These are phyloP conservation scores for Platerodrilus igneus DNA, from an alignment of 2,888 invertebrate genomes.

Conservation along the genomic window DNA sequence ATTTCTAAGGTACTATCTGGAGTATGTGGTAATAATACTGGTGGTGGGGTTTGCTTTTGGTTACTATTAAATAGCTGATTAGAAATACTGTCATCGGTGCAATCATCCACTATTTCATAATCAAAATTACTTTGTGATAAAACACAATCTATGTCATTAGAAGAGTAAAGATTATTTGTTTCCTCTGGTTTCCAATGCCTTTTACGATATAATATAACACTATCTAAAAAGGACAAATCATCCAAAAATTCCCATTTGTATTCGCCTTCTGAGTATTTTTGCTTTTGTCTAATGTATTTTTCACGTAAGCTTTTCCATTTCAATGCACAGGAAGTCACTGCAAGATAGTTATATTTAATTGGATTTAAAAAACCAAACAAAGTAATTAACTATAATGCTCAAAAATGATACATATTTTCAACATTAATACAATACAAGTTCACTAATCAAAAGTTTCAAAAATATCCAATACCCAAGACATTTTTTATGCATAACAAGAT, in stretches of 20 bases:
- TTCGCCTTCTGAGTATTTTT: constrained; percentile 34
- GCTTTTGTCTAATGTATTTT: constrained; percentile 38
- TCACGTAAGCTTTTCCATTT: constrained; percentile 39
- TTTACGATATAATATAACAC: constrained; percentile 36
- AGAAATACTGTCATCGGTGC: constrained; percentile 15
- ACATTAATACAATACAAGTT: no score
- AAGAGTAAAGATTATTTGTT: constrained; percentile 18
- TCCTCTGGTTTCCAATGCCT: constrained; percentile 25
- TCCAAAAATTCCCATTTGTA: constrained; percentile 38
- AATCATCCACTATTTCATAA: constrained; percentile 16
- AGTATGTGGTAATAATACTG: constrained; percentile 3
- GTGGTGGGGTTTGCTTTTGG: constrained; percentile 2
- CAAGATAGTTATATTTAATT: no score
- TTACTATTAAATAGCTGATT: constrained; percentile 12
- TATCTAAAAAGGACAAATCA: constrained; percentile 36
- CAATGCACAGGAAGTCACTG: constrained; percentile 32
- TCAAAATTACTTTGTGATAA: constrained; percentile 18
- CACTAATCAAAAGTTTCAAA: no score
- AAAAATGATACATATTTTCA: no score
- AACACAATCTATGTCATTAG: constrained; percentile 14
- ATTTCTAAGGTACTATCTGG: constrained; percentile 20
- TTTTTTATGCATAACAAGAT: no score
- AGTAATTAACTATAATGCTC: no score
- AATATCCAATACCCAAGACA: no score
- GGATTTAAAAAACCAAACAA: no score